phyloP scores from a whole-genome alignment of 2,113 vertebrate species.

The Pyxicephalus adspersus region DNA sequence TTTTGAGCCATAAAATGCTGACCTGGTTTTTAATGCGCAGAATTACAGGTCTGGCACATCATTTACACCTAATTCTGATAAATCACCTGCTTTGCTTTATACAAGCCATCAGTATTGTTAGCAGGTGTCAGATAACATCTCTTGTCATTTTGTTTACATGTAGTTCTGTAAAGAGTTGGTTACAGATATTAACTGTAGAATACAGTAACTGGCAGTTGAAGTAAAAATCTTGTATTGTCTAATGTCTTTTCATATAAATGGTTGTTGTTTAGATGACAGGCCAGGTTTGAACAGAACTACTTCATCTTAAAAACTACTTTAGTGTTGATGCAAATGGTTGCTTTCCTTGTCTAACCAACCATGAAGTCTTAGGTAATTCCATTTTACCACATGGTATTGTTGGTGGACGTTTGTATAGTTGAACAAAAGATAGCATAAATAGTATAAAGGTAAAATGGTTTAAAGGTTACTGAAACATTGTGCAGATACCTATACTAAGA shows the following conservation, averaged over 20 bases:
- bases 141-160: neutral
- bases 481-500: too few species aligned
- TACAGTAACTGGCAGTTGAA: neutral
- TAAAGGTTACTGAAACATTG: neutral
- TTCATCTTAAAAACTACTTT: neutral
- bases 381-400: neutral
- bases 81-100: too few species aligned
- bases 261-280: neutral
- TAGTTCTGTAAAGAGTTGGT: neutral
- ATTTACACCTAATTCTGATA: too few species aligned
- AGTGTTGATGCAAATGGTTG: neutral
- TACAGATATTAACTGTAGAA: neutral
- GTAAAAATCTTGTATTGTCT: neutral
- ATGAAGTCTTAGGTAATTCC: neutral
- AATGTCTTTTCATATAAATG: neutral
- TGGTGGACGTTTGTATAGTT: neutral
- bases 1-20: too few species aligned
- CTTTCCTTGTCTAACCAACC: neutral
- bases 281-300: neutral
- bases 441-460: neutral
- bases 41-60: too few species aligned
- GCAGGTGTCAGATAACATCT: neutral
- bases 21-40: too few species aligned
- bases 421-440: neutral
- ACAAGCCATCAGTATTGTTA: too few species aligned